Conservation (phyloP, 1,140 invertebrate genomes). For the Teleogryllus occipitalis region DNA sequence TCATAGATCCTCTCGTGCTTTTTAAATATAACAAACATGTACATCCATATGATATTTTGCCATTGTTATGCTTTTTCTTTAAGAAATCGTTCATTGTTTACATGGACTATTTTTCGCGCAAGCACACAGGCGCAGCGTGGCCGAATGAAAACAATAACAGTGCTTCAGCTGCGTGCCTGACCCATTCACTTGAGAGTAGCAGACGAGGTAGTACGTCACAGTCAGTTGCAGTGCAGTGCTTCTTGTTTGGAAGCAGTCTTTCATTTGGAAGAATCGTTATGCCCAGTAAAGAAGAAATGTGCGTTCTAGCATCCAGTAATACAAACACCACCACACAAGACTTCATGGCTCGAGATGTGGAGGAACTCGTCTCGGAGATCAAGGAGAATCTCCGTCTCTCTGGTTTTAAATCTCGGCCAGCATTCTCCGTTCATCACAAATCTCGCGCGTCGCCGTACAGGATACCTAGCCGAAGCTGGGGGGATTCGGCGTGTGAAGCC, state of each 20-base stretch:
- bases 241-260: not conserved
- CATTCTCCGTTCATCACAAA: conserved; percentile 35
- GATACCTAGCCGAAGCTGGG: conserved; percentile 44
- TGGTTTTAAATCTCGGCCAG: conserved; percentile 39
- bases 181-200: conserved; percentile 25
- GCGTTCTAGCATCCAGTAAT: conserved; percentile 27
- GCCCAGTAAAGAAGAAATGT: conserved; percentile 35
- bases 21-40: not conserved
- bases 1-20: not conserved
- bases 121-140: conserved; percentile 15
- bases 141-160: conserved; percentile 29
- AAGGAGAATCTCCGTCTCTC: conserved; percentile 56
- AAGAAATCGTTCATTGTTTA: conserved; percentile 23
- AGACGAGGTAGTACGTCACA: too few relatives aligned
- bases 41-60: not conserved
- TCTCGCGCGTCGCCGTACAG: conserved; percentile 51
- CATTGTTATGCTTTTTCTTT: not conserved
- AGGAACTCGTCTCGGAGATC: conserved; percentile 58
- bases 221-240: not conserved
- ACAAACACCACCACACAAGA: conserved; percentile 30
- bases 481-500: conserved; percentile 36
- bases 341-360: conserved; percentile 47
- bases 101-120: conserved; percentile 25
- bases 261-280: conserved; percentile 24
- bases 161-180: conserved; percentile 23